A percentile compares a stretch with the other conserved stretches of the same genome.
Evolutionary conservation across 2,797 vertebrate genomes (phyloP).

Genomic region (Gobionotothen gibberifrons): DNA sequence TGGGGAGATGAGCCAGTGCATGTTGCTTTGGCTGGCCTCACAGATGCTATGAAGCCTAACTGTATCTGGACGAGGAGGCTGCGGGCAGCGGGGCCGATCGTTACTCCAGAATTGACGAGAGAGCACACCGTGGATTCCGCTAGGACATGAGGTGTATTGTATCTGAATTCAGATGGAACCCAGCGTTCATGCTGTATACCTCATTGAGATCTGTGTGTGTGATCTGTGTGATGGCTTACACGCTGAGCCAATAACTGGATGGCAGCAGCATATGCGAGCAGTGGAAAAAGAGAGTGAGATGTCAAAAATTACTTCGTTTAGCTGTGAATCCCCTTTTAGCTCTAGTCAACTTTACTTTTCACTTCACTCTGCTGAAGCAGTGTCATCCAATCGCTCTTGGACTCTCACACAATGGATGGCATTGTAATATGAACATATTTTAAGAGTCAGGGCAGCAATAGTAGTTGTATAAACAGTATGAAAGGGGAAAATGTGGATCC

Average conservation of each 20-base stretch:
- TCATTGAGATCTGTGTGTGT: conserved; percentile 60
- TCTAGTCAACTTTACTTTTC: conserved; percentile 34
- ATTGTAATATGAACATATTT: conserved; percentile 5
- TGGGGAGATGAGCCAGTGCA: conserved; percentile 22
- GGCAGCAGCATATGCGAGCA: conserved; percentile 2
- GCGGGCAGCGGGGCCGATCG: conserved; percentile 29
- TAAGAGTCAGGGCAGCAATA: neutral
- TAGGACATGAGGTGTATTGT: conserved; percentile 18
- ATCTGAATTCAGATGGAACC: conserved; percentile 40
- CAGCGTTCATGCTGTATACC: conserved; percentile 42
- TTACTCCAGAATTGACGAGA: conserved; percentile 43
- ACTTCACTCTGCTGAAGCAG: conserved; percentile 3
- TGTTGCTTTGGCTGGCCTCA: conserved; percentile 38
- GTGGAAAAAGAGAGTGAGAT: conserved; percentile 10
- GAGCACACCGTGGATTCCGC: neutral
- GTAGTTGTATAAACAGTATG: neutral
- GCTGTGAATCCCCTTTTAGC: conserved; percentile 24
- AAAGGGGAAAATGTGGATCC: neutral
- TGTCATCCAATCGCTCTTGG: conserved; percentile 11
- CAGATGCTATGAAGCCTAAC: conserved; percentile 46
- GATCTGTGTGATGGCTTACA: conserved; percentile 32
- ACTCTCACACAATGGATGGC: conserved; percentile 2
- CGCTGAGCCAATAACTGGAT: conserved; percentile 1
- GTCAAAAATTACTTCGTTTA: conserved; percentile 20
- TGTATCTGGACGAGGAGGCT: conserved; percentile 24